These are phyloP conservation scores for Gyps fulvus DNA, from an alignment of 2,113 vertebrate species.

Conservation along the genomic window DNA sequence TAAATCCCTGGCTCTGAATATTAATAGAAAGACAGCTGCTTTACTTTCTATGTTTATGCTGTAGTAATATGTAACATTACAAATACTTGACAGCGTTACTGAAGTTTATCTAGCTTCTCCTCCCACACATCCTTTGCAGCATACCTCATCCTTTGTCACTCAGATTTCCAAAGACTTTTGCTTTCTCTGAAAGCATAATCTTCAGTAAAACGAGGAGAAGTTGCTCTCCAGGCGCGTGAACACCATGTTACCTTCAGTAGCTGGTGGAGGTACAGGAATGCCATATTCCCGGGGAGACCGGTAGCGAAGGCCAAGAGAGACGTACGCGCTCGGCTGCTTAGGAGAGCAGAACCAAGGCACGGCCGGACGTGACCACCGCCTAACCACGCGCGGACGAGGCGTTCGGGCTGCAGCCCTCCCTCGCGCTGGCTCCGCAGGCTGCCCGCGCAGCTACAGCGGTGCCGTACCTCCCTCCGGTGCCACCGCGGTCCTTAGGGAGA, in stretches of 20 bases:
- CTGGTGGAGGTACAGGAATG: neutral
- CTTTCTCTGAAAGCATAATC: neutral
- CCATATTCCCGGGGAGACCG: neutral
- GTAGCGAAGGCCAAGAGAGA: neutral
- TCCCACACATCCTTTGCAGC: neutral
- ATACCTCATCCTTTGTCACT: neutral
- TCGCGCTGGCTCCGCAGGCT: neutral
- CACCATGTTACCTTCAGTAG: neutral
- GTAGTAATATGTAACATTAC: neutral
- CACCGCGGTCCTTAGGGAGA: neutral
- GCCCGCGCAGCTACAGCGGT: fast-evolving
- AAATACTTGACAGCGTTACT: neutral
- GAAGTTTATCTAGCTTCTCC: neutral
- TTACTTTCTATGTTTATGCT: neutral
- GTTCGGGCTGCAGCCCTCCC: neutral
- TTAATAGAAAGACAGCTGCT: neutral
- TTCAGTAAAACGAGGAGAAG: neutral
- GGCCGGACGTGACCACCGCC: neutral
- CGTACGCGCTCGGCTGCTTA: neutral
- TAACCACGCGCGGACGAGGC: neutral
- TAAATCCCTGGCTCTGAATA: neutral
- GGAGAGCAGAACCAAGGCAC: neutral
- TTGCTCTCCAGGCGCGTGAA: neutral
- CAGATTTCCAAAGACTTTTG: neutral
- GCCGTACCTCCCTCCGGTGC: neutral